phyloP scores from a whole-genome alignment of 35 echinoderm and acorn worm genomes.

The Chiridota heheva region DNA sequence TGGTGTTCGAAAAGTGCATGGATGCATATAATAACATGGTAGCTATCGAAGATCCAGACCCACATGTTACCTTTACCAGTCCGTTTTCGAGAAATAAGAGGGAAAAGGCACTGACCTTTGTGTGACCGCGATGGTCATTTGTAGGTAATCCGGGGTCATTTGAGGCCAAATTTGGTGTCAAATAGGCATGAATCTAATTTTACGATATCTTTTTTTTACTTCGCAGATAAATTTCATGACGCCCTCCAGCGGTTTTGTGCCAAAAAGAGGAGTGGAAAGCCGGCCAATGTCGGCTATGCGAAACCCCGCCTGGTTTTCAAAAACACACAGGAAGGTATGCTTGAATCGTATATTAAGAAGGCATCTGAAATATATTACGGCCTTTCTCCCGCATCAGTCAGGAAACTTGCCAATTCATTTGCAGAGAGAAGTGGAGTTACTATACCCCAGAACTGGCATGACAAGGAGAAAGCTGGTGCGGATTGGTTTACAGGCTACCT shows the following conservation, averaged over 20 bases:
- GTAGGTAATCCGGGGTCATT: no score
- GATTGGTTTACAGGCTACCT: constrained; percentile 36
- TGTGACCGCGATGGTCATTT: no score
- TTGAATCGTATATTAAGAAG: constrained; percentile 3
- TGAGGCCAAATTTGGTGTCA: no score
- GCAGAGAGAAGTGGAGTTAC: neutral
- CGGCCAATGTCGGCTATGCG: neutral
- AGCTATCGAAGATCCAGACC: no score
- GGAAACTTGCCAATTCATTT: constrained; percentile 9
- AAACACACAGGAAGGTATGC: constrained; percentile 12
- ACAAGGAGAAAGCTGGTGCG: neutral
- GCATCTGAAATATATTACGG: constrained; percentile 28
- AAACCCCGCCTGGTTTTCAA: constrained; percentile 9
- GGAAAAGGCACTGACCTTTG: no score
- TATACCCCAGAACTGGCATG: neutral
- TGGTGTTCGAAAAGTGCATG: no score
- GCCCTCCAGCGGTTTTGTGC: constrained; percentile 13
- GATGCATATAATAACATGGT: no score
- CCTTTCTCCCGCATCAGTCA: neutral
- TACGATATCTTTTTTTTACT: constrained; percentile 6
- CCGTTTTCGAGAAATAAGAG: no score
- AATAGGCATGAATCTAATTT: no score
- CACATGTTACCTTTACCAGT: no score
- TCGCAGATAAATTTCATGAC: constrained; percentile 26
- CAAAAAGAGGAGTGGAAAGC: constrained; percentile 8